Evolutionary conservation across 2,888 invertebrate genomes (phyloP), one percentile per base, ranked within the genome.

Genomic region (Chaetoderma sp.): DNA sequence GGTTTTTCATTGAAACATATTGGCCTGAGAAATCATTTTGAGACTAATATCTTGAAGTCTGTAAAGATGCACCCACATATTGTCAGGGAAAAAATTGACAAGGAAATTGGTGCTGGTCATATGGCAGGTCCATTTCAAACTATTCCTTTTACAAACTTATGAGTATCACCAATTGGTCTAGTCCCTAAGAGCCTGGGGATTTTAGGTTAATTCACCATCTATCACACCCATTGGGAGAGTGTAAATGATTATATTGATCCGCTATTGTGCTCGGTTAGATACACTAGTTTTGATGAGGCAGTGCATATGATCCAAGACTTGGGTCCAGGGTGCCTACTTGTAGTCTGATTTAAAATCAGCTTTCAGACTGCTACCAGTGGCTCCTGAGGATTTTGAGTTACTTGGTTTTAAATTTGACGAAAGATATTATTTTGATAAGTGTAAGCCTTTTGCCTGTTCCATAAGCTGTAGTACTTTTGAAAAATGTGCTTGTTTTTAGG

Each of bases 281-380:
- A 60, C 27, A n/a, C 59, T 8, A 50, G 23, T 16, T 39, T 65
- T 36, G 60, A 60, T 18, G 6, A 39, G 23, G 65, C 56, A 45
- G 30, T 65, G 6, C 16, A 44, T 28, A 52, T 65, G 60, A 36
- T 61, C 27, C 36, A 60, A 30, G 21, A 54, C n/a, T 18, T 60
- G n/a, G 65, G 54, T 42, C n/a, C n/a, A 25, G 28, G 27, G 55
- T 28, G n/a, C n/a, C 13, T 28, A 56, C 1, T 44, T 63, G 16
- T 70, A 70, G 47, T 23, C 52, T 2, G 70, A 70, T 36, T 65
- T 70, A 0, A 59, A 68, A 42, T 63, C 60, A n/a, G 67, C 70
- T 8, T 70, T 68, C 36, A 33, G 70, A 3, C 39, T 70, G 4
- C 25, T 70, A 10, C 63, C 65, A 4, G 47, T 73, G 3, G 18